These are phyloP conservation scores for Dryoscopus gambensis DNA, from an alignment of 2,113 vertebrate species.

Conservation along the genomic window DNA sequence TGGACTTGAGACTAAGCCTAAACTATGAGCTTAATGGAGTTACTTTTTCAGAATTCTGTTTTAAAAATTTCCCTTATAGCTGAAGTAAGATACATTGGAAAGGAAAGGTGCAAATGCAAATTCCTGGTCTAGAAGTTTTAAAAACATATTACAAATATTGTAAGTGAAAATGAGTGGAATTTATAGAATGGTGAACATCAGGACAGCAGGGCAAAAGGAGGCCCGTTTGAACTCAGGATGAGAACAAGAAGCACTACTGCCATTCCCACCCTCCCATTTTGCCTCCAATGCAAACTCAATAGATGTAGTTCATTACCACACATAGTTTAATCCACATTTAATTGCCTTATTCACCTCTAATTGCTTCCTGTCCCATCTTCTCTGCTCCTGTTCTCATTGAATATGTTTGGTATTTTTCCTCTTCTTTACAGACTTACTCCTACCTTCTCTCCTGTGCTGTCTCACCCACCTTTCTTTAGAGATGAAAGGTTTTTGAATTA, in stretches of 20 bases:
- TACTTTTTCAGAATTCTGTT: neutral
- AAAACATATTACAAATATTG: neutral
- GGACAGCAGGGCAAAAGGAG: neutral
- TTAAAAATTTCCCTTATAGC: neutral
- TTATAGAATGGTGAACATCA: neutral
- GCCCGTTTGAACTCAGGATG: neutral
- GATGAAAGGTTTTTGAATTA: conserved; percentile 49
- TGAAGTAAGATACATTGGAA: neutral
- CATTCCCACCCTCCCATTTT: neutral
- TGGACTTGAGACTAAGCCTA: neutral
- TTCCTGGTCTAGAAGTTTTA: neutral
- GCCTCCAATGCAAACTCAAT: neutral
- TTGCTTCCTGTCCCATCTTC: neutral
- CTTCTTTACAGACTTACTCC: conserved; percentile 52
- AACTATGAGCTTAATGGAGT: neutral
- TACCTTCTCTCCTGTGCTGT: conserved; percentile 35
- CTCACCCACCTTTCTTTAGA: conserved; percentile 56
- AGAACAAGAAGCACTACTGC: neutral
- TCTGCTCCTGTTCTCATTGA: neutral
- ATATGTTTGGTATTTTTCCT: conserved; percentile 33
- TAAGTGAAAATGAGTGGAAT: neutral
- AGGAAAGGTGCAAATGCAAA: neutral
- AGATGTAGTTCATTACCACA: neutral
- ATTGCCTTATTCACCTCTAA: neutral
- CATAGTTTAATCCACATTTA: neutral